These are phyloP conservation scores for Criorhina ranunculi DNA, from an alignment of 2,888 invertebrate genomes.

Conservation along the genomic window DNA sequence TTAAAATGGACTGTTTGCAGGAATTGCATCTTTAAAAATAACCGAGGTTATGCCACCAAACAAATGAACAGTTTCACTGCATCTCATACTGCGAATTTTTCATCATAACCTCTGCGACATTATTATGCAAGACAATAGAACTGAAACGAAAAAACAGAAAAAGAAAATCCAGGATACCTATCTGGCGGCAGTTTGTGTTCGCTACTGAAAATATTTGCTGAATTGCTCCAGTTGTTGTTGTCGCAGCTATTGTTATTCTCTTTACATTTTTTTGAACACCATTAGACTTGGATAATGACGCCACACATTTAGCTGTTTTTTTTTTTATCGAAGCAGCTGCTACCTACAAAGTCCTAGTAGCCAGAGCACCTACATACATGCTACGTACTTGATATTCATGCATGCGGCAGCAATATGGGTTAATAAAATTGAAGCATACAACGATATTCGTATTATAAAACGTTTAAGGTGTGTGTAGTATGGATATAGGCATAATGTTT, in stretches of 20 bases:
- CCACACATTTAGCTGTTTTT: conserved; percentile 57
- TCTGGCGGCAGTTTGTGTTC: conserved; percentile 54
- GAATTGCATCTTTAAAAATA: conserved; percentile 11
- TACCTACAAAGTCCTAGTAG: conserved; percentile 29
- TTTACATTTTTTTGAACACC: conserved; percentile 65
- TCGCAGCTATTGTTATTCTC: conserved; percentile 51
- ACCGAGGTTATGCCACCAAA: conserved; percentile 19
- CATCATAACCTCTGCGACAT: conserved; percentile 61
- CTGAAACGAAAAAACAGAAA: not conserved
- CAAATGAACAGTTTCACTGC: conserved; percentile 50
- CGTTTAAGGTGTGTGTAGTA: conserved; percentile 68
- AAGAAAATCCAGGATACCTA: conserved; percentile 41
- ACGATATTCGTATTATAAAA: conserved; percentile 60
- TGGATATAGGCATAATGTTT: too few relatives aligned
- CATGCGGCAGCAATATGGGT: conserved; percentile 67
- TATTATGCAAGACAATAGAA: conserved; percentile 55
- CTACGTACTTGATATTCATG: conserved; percentile 65
- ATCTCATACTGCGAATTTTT: conserved; percentile 43
- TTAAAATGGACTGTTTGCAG: not conserved
- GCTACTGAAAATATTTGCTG: conserved; percentile 46
- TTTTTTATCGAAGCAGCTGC: conserved; percentile 38
- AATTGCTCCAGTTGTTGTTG: conserved; percentile 23
- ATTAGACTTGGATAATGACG: conserved; percentile 70
- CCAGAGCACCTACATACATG: conserved; percentile 15
- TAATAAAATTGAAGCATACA: conserved; percentile 69